A percentile compares a stretch with the other conserved stretches of the same genome.
phyloP scores from a whole-genome alignment of 1,140 invertebrate genomes.

The Zaprionus capensis region DNA sequence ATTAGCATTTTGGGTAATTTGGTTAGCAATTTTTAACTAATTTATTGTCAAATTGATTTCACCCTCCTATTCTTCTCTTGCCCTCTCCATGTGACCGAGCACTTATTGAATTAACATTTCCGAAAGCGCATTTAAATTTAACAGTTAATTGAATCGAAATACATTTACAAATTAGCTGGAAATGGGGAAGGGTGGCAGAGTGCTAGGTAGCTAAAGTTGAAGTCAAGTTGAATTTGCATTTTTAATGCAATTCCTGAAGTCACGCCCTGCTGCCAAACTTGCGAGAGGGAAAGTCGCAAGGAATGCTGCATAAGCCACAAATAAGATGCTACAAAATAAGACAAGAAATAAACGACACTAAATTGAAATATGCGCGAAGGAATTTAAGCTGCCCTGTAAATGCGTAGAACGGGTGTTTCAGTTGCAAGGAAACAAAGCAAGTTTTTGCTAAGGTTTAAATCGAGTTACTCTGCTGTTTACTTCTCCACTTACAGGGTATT shows the following conservation, averaged over 20 bases:
- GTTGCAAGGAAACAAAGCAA: background rate
- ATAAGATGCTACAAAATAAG: conserved; percentile 17
- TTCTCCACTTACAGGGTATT: conserved; percentile 7
- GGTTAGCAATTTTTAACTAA: conserved; percentile 28
- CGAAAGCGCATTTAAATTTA: conserved; percentile 21
- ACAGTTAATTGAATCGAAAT: conserved; percentile 42
- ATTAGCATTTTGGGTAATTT: conserved; percentile 52
- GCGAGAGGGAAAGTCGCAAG: conserved; percentile 45
- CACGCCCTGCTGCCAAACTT: background rate
- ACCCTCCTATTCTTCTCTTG: background rate
- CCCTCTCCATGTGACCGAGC: background rate
- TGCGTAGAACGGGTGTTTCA: background rate
- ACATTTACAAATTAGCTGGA: conserved; percentile 36
- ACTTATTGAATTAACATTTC: conserved; percentile 42
- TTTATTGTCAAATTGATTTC: conserved; percentile 39
- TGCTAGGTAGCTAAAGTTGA: conserved; percentile 11
- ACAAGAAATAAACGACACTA: conserved; percentile 52
- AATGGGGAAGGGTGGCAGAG: background rate
- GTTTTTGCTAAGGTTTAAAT: background rate
- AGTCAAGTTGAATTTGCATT: conserved; percentile 46
- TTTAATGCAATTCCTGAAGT: conserved; percentile 69
- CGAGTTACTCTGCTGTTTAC: background rate
- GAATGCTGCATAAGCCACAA: conserved; percentile 30
- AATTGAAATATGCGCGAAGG: conserved; percentile 64
- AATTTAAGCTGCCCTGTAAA: conserved; percentile 26